Base-by-base conservation (phyloP, 1,140 invertebrate species). In the Mamestra configurata region DNA sequence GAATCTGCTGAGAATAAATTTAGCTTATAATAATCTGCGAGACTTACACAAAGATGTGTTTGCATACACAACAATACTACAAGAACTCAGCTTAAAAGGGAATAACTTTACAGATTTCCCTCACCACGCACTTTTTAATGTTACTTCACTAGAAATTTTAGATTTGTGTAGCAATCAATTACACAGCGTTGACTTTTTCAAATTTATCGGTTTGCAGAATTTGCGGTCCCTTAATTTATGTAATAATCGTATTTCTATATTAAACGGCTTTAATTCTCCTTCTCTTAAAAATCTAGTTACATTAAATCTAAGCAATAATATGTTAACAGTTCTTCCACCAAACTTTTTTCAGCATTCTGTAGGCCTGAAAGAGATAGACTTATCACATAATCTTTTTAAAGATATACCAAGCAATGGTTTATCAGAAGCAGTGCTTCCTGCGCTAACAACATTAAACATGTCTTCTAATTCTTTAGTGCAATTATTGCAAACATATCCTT, bases 341-440 rank as follows among this genome's bases (percentile, higher is more conserved):
- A 98, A 98, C 86, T 98, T 98, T 89, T 97, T 99, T 83, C 95
- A 96, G 70, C 96, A 97, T 88, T 97, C 97, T 55, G 92, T 96
- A 78, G 95, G 96, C 82, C 86, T 99, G 40, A 96, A 97, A 79
- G 96, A 97, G 49, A 96, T 99, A 0, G 97, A 98, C 89, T 91
- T 99, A 24, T 97, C 98, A 0, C 96, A 96, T 70, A 99, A 99
- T 95, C 96, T 96, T 57, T 98, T 99, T 79, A 96, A 96, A 75
- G 96, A 98, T 86, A 97, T 98, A 73, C 98, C 98, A 1, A 97
- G 97, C 11, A 96, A 97, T 0, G 97, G 97, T 0, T 88, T 98
- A 13, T 97, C 98, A 0, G 97, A 97, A 73, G 96, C 96, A 27
- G 97, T 97, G 49, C 92, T 98, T 15, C 97, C 97, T 0, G 96